A percentile compares a stretch with the other conserved stretches of the same genome.
These are phyloP conservation scores for Thermophis baileyi DNA, from an alignment of 2,113 vertebrate species.

Conservation along the genomic window DNA sequence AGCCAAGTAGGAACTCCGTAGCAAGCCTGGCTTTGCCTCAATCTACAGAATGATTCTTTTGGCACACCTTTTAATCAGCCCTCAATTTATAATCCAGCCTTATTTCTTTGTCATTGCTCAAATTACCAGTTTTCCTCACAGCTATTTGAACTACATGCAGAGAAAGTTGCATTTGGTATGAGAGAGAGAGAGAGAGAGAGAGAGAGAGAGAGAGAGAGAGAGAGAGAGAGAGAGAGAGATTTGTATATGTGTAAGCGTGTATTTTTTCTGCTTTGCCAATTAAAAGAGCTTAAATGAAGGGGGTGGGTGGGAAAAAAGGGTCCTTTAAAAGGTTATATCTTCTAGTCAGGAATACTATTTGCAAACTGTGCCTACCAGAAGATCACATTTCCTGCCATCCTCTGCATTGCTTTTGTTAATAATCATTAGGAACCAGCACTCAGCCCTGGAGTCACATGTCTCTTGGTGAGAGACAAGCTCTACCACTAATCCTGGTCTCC, in stretches of 20 bases:
- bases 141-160: neutral
- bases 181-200: neutral
- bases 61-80: neutral
- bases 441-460: slow-evolving; percentile 43
- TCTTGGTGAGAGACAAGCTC: slow-evolving; percentile 49
- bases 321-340: slow-evolving; percentile 22
- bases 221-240: too few relatives aligned
- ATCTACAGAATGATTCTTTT: neutral
- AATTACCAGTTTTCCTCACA: neutral
- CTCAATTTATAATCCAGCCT: neutral
- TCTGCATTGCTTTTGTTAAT: slow-evolving; percentile 46
- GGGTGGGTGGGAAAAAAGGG: neutral
- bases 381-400: slow-evolving; percentile 50
- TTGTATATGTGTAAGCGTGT: too few relatives aligned
- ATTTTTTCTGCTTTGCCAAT: slow-evolving; percentile 8
- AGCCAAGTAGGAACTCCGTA: neutral
- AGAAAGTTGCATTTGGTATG: neutral
- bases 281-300: slow-evolving; percentile 40
- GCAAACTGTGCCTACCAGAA: slow-evolving; percentile 30
- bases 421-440: slow-evolving; percentile 53
- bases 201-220: too few relatives aligned
- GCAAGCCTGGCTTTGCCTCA: neutral
- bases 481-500: slow-evolving; percentile 49
- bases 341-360: slow-evolving; percentile 38
- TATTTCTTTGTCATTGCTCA: neutral